Conservation (phyloP, 2,113 vertebrate genomes). For the Taurulus bubalis region DNA sequence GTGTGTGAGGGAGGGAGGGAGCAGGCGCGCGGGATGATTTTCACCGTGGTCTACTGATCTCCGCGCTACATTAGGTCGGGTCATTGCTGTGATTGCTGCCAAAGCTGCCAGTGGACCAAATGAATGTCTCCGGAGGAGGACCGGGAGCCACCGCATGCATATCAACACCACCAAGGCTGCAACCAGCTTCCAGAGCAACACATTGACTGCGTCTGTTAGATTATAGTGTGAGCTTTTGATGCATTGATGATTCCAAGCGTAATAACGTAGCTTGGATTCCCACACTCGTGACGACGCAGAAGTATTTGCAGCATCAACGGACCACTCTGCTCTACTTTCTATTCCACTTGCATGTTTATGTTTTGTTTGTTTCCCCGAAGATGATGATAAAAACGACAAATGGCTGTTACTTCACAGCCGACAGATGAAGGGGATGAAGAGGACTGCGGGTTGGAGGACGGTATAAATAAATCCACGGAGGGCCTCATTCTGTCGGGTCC, state of each 20-base stretch:
- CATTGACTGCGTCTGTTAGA: too few species aligned
- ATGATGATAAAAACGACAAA: neutral
- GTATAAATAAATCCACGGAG: slow-evolving; percentile 33
- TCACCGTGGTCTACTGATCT: slow-evolving; percentile 52
- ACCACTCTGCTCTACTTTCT: neutral
- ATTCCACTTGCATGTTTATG: neutral
- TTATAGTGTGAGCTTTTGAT: neutral
- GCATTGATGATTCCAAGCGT: neutral
- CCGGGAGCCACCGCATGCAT: slow-evolving; percentile 15
- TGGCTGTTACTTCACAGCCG: neutral
- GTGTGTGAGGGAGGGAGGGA: slow-evolving; percentile 1
- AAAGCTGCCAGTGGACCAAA: slow-evolving; percentile 43
- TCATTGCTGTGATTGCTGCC: slow-evolving; percentile 54
- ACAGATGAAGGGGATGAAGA: neutral
- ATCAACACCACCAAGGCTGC: slow-evolving; percentile 12
- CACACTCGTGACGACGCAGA: neutral
- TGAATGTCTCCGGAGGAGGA: slow-evolving; percentile 40
- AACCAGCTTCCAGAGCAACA: neutral
- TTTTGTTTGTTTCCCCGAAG: neutral
- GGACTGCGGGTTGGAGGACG: neutral
- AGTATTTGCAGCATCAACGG: neutral
- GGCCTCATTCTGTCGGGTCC: slow-evolving; percentile 45
- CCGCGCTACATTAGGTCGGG: slow-evolving; percentile 57
- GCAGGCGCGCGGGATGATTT: slow-evolving; percentile 21
- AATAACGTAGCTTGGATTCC: neutral